Conservation (phyloP, 2,888 invertebrate species). For the Drosophila picticornis region DNA sequence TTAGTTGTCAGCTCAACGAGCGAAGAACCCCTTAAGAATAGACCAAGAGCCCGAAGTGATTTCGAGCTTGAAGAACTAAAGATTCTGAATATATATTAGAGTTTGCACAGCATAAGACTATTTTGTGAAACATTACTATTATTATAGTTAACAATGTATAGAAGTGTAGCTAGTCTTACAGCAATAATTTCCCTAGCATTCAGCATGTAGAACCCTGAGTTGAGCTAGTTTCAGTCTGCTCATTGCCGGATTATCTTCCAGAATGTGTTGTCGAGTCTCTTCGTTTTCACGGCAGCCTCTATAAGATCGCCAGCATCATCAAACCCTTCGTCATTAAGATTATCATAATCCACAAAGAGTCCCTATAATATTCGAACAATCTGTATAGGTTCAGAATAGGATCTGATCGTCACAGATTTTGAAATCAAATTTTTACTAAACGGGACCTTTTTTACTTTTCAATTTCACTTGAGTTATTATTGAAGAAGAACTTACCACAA, state of each 20-base stretch:
- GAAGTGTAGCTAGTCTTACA: no score
- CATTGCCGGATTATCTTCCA: background rate
- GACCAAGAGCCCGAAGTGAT: background rate
- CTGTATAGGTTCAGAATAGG: no score
- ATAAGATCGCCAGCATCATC: background rate
- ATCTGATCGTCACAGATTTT: background rate
- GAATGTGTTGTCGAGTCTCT: background rate
- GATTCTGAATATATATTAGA: background rate
- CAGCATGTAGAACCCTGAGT: background rate
- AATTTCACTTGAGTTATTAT: background rate
- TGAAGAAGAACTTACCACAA: background rate
- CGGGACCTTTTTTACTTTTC: background rate
- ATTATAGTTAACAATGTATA: background rate
- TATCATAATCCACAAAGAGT: fast-evolving
- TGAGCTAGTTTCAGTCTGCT: background rate
- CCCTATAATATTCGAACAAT: background rate
- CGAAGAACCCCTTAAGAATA: background rate
- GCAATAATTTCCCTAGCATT: background rate
- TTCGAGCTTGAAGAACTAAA: no score
- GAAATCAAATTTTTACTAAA: background rate
- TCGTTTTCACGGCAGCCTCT: background rate
- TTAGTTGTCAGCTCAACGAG: background rate
- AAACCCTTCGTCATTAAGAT: background rate
- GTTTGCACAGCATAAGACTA: background rate
- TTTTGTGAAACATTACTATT: background rate